Conservation (phyloP, 2,888 invertebrate genomes). For the Mellilla xanthometata region DNA sequence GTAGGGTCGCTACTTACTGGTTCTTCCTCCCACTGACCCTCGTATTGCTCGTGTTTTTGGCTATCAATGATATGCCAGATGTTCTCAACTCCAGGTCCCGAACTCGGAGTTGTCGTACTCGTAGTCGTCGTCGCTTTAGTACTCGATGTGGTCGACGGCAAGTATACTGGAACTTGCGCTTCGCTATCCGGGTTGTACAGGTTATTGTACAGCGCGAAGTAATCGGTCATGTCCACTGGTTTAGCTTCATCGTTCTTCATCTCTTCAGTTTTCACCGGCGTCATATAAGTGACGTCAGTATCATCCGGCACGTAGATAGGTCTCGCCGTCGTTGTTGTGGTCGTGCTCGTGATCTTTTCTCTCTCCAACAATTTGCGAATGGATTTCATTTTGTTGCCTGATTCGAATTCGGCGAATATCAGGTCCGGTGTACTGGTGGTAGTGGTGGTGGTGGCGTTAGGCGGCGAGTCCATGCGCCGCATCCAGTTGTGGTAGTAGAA, state of each 20-base stretch:
- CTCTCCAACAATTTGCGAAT: slow-evolving; percentile 67
- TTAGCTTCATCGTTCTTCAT: slow-evolving; percentile 32
- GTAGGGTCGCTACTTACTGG: slow-evolving; percentile 37
- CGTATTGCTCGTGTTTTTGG: slow-evolving; percentile 59
- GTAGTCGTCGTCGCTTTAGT: slow-evolving; percentile 36
- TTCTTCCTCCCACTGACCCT: slow-evolving; percentile 63
- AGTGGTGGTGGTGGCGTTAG: slow-evolving; percentile 43
- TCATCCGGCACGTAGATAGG: slow-evolving; percentile 65
- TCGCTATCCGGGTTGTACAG: slow-evolving; percentile 43
- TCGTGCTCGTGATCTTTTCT: slow-evolving; percentile 48
- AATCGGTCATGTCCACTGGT: slow-evolving; percentile 51
- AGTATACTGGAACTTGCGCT: slow-evolving; percentile 46
- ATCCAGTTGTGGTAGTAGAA: slow-evolving; percentile 76
- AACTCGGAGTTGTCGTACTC: slow-evolving; percentile 44
- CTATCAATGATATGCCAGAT: slow-evolving; percentile 76
- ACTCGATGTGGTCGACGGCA: slow-evolving; percentile 38
- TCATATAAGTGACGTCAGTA: slow-evolving; percentile 40
- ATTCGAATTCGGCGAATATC: slow-evolving; percentile 75
- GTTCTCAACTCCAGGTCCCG: slow-evolving; percentile 54
- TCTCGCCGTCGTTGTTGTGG: slow-evolving; percentile 42
- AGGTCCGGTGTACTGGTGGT: slow-evolving; percentile 64
- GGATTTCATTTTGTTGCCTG: slow-evolving; percentile 61
- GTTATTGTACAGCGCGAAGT: slow-evolving; percentile 59
- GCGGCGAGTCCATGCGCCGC: slow-evolving; percentile 62
- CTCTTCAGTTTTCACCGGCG: slow-evolving; percentile 33